Evolutionary conservation across 2,797 vertebrate species (phyloP).

Genomic region (Hirundo rustica): DNA sequence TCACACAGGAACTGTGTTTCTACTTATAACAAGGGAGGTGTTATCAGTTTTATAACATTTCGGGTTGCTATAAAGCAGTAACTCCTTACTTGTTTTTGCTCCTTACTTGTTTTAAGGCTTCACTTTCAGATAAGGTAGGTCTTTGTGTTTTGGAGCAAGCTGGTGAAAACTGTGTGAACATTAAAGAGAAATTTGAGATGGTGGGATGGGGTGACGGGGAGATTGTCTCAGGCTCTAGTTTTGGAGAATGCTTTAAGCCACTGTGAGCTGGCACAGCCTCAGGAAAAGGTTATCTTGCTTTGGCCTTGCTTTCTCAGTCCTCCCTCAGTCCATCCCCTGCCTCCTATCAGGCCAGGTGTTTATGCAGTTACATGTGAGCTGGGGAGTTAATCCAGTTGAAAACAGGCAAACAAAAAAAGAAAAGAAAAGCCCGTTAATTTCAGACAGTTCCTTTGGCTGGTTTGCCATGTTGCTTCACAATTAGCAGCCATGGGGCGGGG

Average conservation of each 20-base stretch:
- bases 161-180: neutral
- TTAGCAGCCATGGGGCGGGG: neutral
- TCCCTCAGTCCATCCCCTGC: neutral
- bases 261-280: neutral
- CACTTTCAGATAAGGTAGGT: neutral
- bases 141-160: conserved; percentile 7
- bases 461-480: neutral
- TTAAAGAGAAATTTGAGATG: conserved; percentile 30
- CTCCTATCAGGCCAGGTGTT: conserved; percentile 24
- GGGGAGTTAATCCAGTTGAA: neutral
- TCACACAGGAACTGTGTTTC: neutral
- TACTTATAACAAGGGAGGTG: neutral
- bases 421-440: neutral
- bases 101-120: neutral
- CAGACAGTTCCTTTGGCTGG: neutral
- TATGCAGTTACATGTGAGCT: neutral
- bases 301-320: conserved; percentile 2
- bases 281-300: neutral
- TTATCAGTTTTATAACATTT: neutral
- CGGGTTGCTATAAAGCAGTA: neutral
- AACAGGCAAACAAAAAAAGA: neutral
- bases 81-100: neutral
- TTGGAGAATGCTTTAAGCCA: neutral
- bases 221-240: neutral
- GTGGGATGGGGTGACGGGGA: neutral